Percentiles rank a stretch among this genome's conserved stretches.
Evolutionary conservation across 1,140 invertebrate genomes (phyloP).

Genomic region (Piezodorus guildinii): DNA sequence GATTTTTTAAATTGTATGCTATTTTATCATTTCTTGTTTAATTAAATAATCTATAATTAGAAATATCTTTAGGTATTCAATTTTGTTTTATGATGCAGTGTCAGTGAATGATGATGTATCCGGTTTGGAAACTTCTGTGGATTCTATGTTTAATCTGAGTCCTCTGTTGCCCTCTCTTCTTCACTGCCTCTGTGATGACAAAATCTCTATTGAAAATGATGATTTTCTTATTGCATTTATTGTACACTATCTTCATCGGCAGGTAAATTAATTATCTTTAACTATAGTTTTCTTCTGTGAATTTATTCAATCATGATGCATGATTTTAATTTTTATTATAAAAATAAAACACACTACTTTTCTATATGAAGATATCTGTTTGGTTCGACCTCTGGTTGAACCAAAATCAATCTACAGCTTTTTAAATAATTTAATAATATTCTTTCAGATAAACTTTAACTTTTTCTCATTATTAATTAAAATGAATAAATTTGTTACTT

Average conservation of each 20-base stretch:
- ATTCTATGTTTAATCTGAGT: neutral
- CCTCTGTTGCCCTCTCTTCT: slow-evolving; percentile 5
- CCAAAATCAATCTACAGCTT: no score
- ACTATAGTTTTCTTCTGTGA: no score
- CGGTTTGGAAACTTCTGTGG: neutral
- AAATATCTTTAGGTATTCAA: neutral
- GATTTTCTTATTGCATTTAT: slow-evolving; percentile 1
- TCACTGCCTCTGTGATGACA: neutral
- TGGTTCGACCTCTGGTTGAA: no score
- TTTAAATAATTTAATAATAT: no score
- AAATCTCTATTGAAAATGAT: neutral
- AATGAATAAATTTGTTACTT: no score
- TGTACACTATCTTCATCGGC: neutral
- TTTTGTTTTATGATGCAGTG: neutral
- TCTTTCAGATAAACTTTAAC: no score
- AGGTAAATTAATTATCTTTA: neutral
- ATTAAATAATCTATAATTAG: neutral
- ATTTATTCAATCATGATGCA: no score
- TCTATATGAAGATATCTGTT: no score
- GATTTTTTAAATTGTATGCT: slow-evolving; percentile 1
- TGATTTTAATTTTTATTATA: no score
- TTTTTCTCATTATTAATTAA: no score
- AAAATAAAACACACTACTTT: no score
- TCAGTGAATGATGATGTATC: neutral
- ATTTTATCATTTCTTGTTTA: neutral